phyloP scores from a whole-genome alignment of 2,113 vertebrate species.

The cat (Felis catus) region DNA sequence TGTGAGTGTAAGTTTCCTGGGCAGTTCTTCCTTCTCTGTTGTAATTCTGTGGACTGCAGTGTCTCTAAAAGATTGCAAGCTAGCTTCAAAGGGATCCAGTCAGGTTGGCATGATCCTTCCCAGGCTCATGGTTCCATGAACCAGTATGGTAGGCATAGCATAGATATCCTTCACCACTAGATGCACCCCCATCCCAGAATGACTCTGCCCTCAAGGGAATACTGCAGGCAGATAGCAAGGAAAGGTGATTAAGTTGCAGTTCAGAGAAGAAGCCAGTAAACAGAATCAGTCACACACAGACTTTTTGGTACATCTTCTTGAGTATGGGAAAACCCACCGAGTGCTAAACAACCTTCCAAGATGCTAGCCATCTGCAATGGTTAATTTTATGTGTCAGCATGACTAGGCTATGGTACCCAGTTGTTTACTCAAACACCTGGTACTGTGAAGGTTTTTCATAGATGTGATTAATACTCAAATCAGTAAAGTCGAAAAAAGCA shows the following conservation, averaged over 20 bases:
- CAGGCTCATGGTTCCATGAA: constrained; percentile 86
- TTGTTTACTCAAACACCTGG: not conserved
- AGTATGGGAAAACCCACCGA: not conserved
- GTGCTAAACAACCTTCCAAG: not conserved
- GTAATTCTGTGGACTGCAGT: constrained; percentile 92
- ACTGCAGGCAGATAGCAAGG: constrained; percentile 87
- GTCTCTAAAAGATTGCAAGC: constrained; percentile 91
- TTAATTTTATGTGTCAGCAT: not conserved
- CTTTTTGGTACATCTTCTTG: not conserved
- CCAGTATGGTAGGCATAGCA: constrained; percentile 83
- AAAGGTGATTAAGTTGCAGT: constrained; percentile 90
- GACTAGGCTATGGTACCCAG: not conserved
- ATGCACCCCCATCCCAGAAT: constrained; percentile 93
- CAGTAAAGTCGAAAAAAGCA: not conserved
- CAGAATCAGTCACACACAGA: not conserved
- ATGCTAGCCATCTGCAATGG: constrained; percentile 78
- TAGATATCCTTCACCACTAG: constrained; percentile 90
- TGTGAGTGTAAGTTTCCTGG: constrained; percentile 93
- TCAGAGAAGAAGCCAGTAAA: constrained; percentile 89
- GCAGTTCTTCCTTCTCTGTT: constrained; percentile 93
- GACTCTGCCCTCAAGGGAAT: constrained; percentile 92
- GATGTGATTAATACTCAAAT: not conserved
- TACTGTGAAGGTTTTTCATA: not conserved
- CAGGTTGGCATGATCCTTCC: constrained; percentile 88
- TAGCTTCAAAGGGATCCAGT: constrained; percentile 87